Base-by-base conservation (phyloP, 2,797 vertebrate species). In the Halcyon badia region DNA sequence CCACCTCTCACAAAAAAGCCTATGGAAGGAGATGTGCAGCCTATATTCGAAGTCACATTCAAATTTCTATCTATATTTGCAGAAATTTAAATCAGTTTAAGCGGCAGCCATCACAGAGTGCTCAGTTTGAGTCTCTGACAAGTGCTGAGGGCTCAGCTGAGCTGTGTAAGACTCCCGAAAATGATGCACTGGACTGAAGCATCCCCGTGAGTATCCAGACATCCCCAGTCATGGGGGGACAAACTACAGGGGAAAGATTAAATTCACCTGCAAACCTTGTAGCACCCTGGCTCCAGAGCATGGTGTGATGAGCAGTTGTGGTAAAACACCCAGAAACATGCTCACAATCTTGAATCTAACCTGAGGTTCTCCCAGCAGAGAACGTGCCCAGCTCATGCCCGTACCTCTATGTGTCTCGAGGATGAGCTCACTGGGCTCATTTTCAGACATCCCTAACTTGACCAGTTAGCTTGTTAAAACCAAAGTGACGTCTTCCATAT, bases 281-380 rank as follows among this genome's bases (percentile, higher is more conserved):
- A 65, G 58, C 4, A 6, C 13, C 42, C 44, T 68, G 24, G 8
- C 17, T n/a, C 49, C 4, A 0, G 70, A 42, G 70, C 0, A 2
- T 4, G 6, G 21, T 56, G 21, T 1, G 3, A 15, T 16, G 58
- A 64, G 21, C 4, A 16, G 6, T n/a, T 33, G 3, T 0, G 4
- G 25, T 16, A 31, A 58, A 87, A 64, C 12, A 58, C 18, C 11
- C 42, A 51, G 24, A 33, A 86, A 66, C 6, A 4, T 0, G 2
- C 22, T 22, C 26, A n/a, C 25, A 57, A 37, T 14, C 14, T 5
- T 66, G 61, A 68, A 61, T 80, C 37, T 1, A 1, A 44, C 20
- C 22, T 1, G 4, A 42, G 15, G 28, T 56, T 7, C 41, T 87
- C 37, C 44, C 60, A 62, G 56, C 2, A 2, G 33, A 60, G 41